A percentile compares a stretch with the other conserved stretches of the same genome.
Evolutionary conservation across 2,888 invertebrate genomes (phyloP).

Genomic region (Keiferia lycopersicella): DNA sequence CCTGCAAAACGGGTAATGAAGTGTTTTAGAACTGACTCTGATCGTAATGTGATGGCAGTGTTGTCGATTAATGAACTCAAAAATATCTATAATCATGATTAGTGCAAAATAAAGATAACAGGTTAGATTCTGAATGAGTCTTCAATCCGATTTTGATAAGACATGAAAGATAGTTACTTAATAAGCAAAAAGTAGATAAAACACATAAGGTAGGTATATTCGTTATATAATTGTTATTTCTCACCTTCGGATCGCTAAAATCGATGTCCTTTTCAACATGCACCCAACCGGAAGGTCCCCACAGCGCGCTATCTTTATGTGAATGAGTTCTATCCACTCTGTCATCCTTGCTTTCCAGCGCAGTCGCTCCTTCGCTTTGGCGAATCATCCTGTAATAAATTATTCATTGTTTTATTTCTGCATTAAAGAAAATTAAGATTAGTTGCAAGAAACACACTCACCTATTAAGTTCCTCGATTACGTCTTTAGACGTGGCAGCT

Average conservation of each 20-base stretch:
- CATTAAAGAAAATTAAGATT: background rate
- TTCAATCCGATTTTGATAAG: too few species aligned
- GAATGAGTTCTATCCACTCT: conserved; percentile 41
- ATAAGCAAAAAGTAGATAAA: too few species aligned
- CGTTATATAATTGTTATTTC: background rate
- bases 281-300: conserved; percentile 89
- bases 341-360: conserved; percentile 46
- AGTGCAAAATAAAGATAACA: too few species aligned
- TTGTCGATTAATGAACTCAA: background rate
- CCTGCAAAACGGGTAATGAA: conserved; percentile 64
- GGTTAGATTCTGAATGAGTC: too few species aligned
- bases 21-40: background rate
- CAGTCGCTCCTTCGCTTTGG: conserved; percentile 60
- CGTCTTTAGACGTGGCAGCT: conserved; percentile 87
- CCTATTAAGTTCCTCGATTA: conserved; percentile 87
- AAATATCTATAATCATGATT: too few species aligned
- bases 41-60: background rate
- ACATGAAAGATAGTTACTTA: too few species aligned
- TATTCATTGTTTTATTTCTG: background rate
- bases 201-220: too few species aligned
- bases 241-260: conserved; percentile 89
- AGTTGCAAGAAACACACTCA: conserved; percentile 35
- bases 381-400: conserved; percentile 67
- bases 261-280: conserved; percentile 89
- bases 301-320: conserved; percentile 83